Conservation (phyloP, 2,113 vertebrate genomes). For the Mixornis gularis region DNA sequence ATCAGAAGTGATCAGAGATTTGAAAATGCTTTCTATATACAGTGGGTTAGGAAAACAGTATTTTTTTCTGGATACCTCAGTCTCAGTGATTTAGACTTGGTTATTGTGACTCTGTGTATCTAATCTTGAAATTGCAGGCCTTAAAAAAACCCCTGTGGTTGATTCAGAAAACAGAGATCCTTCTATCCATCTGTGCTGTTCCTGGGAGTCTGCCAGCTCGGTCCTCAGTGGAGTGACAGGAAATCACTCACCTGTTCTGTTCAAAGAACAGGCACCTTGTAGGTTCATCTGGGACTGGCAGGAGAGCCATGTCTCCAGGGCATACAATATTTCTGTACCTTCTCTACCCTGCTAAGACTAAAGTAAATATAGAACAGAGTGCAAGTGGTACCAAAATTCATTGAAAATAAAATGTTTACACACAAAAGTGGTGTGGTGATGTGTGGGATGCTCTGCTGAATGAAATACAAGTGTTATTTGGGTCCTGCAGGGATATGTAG, state of each 20-base stretch:
- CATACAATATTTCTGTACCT: not conserved
- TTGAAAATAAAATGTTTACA: not conserved
- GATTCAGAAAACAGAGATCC: not conserved
- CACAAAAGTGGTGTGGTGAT: not conserved
- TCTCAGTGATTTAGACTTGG: not conserved
- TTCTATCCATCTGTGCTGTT: not conserved
- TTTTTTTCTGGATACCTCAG: not conserved
- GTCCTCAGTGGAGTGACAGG: not conserved
- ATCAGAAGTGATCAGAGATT: not conserved
- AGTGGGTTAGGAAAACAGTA: not conserved
- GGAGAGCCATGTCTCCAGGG: not conserved
- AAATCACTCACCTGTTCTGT: not conserved
- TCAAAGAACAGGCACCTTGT: not conserved
- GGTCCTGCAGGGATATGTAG: not conserved
- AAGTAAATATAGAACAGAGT: not conserved
- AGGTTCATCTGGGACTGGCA: not conserved
- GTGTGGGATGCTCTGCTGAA: not conserved
- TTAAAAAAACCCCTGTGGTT: fast-evolving
- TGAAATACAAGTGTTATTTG: not conserved
- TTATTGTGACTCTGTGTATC: not conserved
- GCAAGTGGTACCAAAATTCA: not conserved
- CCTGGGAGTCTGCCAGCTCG: not conserved
- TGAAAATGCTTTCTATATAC: not conserved
- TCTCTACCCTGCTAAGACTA: not conserved
- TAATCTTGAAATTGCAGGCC: not conserved